Conservation (phyloP, 2,113 vertebrate species). For the Rhipidura dahli region DNA sequence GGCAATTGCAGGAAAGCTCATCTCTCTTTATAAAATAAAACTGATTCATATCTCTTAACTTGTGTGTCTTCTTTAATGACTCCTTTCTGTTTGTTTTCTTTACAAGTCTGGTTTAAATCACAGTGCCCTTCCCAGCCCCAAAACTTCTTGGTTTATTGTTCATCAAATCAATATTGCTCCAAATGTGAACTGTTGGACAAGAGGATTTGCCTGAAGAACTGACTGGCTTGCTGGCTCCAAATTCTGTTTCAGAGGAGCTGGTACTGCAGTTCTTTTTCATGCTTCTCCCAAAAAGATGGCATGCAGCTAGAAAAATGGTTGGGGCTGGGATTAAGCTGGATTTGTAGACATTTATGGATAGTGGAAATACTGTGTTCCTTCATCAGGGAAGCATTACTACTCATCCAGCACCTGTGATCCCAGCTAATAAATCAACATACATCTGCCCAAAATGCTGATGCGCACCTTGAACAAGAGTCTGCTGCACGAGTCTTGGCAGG, state of each 20-base stretch:
- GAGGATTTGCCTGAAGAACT: neutral
- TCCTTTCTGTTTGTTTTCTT: neutral
- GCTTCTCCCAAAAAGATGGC: neutral
- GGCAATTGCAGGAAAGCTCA: conserved; percentile 66
- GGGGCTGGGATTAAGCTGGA: neutral
- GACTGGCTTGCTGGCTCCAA: neutral
- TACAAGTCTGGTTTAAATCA: neutral
- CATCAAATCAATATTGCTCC: neutral
- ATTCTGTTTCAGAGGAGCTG: neutral
- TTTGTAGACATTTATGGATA: neutral
- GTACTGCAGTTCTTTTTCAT: neutral
- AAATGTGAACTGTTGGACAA: neutral
- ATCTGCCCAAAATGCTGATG: neutral
- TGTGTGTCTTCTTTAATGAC: conserved; percentile 43
- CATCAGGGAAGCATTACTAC: neutral
- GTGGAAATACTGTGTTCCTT: neutral
- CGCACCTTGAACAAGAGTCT: neutral
- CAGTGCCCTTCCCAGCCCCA: neutral
- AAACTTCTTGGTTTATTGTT: neutral
- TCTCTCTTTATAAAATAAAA: conserved; percentile 79
- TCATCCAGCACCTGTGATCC: neutral
- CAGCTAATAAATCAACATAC: neutral
- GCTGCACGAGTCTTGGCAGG: neutral
- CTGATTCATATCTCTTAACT: conserved; percentile 65
- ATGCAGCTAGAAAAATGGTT: neutral